Conservation (phyloP, 2,113 vertebrate species). For the Lepisosteus osseus region DNA sequence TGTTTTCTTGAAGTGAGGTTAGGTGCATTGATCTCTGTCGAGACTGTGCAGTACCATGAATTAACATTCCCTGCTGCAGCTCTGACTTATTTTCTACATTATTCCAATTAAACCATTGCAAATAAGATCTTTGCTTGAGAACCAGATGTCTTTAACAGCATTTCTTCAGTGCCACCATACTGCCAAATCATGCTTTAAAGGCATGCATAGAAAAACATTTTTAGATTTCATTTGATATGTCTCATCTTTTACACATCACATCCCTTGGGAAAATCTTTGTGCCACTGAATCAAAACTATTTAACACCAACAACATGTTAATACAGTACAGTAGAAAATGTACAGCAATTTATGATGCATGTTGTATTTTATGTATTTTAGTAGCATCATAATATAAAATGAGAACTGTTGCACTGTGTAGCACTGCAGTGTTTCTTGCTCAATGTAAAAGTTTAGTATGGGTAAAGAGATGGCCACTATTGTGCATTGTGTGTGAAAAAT, state of each 20-base stretch:
- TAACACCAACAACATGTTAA: neutral
- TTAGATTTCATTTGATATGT: constrained; percentile 27
- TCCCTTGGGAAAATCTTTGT: constrained; percentile 13
- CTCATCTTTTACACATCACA: constrained; percentile 4
- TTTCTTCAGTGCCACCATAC: constrained; percentile 32
- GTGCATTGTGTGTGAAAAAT: neutral
- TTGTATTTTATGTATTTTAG: constrained; percentile 9
- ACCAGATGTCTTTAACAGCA: constrained; percentile 41
- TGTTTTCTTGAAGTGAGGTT: constrained; percentile 76
- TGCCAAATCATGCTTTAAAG: constrained; percentile 38
- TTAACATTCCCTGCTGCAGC: constrained; percentile 60
- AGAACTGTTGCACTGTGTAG: neutral
- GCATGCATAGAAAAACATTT: constrained; percentile 23
- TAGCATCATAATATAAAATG: neutral
- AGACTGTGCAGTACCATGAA: constrained; percentile 60
- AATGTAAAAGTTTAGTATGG: neutral
- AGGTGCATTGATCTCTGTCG: constrained; percentile 77
- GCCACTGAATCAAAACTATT: neutral
- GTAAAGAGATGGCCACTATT: neutral
- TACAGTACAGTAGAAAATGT: constrained; percentile 1
- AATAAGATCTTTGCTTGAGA: constrained; percentile 45
- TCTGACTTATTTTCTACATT: constrained; percentile 71
- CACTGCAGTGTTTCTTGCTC: neutral
- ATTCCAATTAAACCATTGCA: constrained; percentile 69
- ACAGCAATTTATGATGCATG: neutral